Base-by-base conservation (phyloP, 2,888 invertebrate genomes). In the Pediacus dermestoides region DNA sequence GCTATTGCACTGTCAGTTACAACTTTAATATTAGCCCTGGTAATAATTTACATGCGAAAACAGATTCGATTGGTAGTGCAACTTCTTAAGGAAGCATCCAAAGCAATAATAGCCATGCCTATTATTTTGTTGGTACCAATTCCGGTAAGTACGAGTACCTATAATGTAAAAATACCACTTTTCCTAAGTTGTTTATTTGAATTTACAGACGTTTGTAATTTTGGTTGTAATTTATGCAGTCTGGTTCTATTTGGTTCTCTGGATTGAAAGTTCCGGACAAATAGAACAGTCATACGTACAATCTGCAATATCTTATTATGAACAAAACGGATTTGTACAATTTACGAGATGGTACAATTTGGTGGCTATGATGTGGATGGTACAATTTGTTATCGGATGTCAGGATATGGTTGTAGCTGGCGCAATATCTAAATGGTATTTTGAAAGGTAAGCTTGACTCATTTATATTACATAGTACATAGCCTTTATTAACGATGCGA, bases 351-450 rank as follows among this genome's bases (percentile, higher is more conserved):
- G 74, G 71, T 70, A 72, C 50, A 75, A 75, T 48, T 52, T 75
- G n/a, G 65, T 82, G 31, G 80, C 76, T 1, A 67, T 80, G 50
- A 67, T 82, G 30, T 84, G 83, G 83, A 73, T 78, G 42, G 68
- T 73, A 25, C 80, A 82, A 59, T 82, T 82, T 57, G 72, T 80
- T 39, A 72, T 82, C 26, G 81, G 78, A 13, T 81, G 80, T 57
- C 81, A 84, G 53, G 79, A 82, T 60, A 76, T 82, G 70, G 73
- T 82, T 3, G 74, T 83, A 37, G 80, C 80, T 25, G 79, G 81
- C 6, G 71, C 81, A 4, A 78, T 82, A 1, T 74, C 80, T 1
- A 69, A 67, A 3, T 84, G 82, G 82, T 84, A 79, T 60, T 83
- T 83, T 60, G 71, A 76, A 16, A 75, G 76, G n/a, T n/a, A n/a